phyloP scores from a whole-genome alignment of 2,113 vertebrate genomes.

The Stercorarius parasiticus region DNA sequence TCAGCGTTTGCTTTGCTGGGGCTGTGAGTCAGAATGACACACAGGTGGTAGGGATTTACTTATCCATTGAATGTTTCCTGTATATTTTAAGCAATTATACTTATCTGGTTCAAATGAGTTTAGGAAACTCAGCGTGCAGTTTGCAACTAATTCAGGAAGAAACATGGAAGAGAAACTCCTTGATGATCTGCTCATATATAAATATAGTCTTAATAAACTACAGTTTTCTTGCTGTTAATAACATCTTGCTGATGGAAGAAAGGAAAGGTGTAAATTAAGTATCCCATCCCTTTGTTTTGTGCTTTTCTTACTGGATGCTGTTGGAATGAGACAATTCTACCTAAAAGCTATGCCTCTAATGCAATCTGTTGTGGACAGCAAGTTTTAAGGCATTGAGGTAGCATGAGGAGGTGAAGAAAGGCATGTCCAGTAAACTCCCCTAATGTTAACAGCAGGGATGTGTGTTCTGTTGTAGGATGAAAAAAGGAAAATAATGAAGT shows the following conservation, averaged over 20 bases:
- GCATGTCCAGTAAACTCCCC: background rate
- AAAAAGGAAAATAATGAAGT: background rate
- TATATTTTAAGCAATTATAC: background rate
- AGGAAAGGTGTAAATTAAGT: background rate
- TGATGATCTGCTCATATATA: background rate
- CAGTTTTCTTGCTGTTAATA: background rate
- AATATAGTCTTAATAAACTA: background rate
- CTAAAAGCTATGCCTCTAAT: background rate
- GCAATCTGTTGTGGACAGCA: background rate
- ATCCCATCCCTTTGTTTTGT: background rate
- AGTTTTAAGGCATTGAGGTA: background rate
- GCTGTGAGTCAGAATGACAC: background rate
- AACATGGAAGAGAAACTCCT: background rate
- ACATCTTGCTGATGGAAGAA: background rate
- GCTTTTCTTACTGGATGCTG: background rate
- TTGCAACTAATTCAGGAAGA: background rate
- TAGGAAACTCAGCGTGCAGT: background rate
- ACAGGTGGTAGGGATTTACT: background rate
- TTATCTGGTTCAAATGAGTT: background rate
- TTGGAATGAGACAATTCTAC: background rate
- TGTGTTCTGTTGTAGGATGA: background rate
- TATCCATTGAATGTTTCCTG: background rate
- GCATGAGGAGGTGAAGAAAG: background rate
- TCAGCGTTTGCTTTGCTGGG: background rate
- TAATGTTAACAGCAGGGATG: background rate